Evolutionary conservation across 2,113 vertebrate genomes (phyloP), one percentile per base, ranked within the genome.

Genomic region (Anarhynchus alexandrinus): DNA sequence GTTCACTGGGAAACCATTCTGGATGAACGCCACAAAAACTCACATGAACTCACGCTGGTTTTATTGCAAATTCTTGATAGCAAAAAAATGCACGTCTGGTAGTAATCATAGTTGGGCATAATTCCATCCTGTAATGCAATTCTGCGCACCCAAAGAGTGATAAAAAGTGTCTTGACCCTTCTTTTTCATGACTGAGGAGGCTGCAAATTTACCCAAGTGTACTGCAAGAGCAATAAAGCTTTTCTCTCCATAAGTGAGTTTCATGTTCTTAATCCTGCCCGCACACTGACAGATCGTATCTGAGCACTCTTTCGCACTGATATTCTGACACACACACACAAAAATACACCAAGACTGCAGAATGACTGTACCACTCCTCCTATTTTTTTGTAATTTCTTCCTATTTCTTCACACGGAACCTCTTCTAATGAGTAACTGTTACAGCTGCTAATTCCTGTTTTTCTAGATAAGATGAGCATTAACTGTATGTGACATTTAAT

Each of bases 11-110:
- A 97, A 97, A 93, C 90, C 86, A 88, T 80, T 93, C 96, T 95
- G 97, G 96, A 95, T 23, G 51, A 40, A 12, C 1, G 93, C 94
- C 96, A 94, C 90, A 49, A 59, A 96, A 97, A 95, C 89, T 96
- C 93, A 82, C 96, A 96, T 82, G 90, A 95, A 97, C 77, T 95
- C 92, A 83, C 3, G 95, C 77, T 96, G 93, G 47, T 90, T 98
- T 97, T 95, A 94, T 90, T 96, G 98, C 94, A 95, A 94, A 90
- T 90, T 88, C 89, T 58, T 89, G 88, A 93, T 45, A 79, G 95
- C 85, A 93, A 97, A 94, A 96, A 96, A 97, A 72, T 22, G 89
- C 69, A 67, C 4, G 93, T 94, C 98, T 98, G 98, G 93, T 91
- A 97, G 91, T 86, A 97, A 98, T 98, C 97, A 95, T 0, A 42